Evolutionary conservation across 2,797 vertebrate species (phyloP).

Genomic region (Siniperca scherzeri): DNA sequence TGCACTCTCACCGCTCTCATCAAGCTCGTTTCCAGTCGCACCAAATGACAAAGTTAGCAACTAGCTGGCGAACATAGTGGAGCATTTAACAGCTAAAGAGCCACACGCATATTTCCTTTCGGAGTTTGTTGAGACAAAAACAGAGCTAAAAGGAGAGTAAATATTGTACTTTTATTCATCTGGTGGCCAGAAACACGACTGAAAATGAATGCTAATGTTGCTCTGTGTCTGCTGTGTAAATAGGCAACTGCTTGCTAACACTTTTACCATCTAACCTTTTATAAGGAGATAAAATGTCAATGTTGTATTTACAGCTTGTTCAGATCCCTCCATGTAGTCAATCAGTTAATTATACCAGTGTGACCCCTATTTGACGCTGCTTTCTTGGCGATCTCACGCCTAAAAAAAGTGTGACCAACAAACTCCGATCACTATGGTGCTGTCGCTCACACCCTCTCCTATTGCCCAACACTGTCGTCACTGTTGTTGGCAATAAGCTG

Average conservation of each 20-base stretch:
- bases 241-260: not conserved
- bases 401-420: not conserved
- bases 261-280: not conserved
- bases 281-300: not conserved
- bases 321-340: not conserved
- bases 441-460: slow-evolving; percentile 33
- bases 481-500: slow-evolving; percentile 73
- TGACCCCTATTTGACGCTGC: not conserved
- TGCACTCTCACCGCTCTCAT: not conserved
- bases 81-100: not conserved
- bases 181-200: not conserved
- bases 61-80: not conserved
- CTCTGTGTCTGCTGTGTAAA: not conserved
- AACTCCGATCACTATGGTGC: slow-evolving; percentile 19
- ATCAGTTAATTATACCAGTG: not conserved
- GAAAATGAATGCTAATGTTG: not conserved
- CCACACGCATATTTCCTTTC: not conserved
- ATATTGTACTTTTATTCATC: not conserved
- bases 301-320: not conserved
- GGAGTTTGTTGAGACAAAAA: not conserved
- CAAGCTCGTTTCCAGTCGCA: not conserved
- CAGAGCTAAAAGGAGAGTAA: too few species aligned
- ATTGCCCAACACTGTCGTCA: slow-evolving; percentile 23
- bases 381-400: not conserved
- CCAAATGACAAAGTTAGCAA: not conserved